Evolutionary conservation across 2,113 vertebrate genomes (phyloP).

Genomic region (Thryonomys swinderianus): DNA sequence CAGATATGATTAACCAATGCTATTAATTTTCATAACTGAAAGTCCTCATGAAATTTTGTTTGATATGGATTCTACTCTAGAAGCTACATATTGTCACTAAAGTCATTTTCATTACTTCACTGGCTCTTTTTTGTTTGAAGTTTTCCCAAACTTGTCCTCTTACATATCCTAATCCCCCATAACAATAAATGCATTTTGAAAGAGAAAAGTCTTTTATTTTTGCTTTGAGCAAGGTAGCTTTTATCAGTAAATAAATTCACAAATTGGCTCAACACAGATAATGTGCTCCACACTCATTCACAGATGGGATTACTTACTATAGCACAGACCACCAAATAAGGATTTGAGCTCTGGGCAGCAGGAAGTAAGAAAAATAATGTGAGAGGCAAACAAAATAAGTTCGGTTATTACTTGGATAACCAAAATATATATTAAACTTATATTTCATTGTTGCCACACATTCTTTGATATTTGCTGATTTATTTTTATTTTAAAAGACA

Average conservation of each 20-base stretch:
- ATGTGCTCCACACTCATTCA: not conserved
- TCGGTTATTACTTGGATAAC: not conserved
- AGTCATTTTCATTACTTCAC: not conserved
- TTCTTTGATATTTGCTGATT: not conserved
- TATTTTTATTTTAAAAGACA: not conserved
- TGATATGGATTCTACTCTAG: not conserved
- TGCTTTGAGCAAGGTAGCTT: not conserved
- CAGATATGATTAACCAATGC: not conserved
- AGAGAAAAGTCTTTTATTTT: not conserved
- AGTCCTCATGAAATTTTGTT: not conserved
- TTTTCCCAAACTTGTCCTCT: not conserved
- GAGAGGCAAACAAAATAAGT: not conserved
- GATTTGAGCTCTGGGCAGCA: not conserved
- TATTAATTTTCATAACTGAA: not conserved
- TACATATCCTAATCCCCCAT: not conserved
- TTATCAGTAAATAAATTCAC: not conserved
- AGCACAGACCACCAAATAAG: not conserved
- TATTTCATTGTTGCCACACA: not conserved
- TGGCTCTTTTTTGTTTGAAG: not conserved
- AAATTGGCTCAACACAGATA: not conserved
- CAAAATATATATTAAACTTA: not conserved
- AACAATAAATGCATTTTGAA: not conserved
- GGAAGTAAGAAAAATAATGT: not conserved
- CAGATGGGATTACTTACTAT: not conserved
- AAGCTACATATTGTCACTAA: not conserved